phyloP scores from a whole-genome alignment of 2,797 vertebrate genomes.

The Arremon aurantiirostris region DNA sequence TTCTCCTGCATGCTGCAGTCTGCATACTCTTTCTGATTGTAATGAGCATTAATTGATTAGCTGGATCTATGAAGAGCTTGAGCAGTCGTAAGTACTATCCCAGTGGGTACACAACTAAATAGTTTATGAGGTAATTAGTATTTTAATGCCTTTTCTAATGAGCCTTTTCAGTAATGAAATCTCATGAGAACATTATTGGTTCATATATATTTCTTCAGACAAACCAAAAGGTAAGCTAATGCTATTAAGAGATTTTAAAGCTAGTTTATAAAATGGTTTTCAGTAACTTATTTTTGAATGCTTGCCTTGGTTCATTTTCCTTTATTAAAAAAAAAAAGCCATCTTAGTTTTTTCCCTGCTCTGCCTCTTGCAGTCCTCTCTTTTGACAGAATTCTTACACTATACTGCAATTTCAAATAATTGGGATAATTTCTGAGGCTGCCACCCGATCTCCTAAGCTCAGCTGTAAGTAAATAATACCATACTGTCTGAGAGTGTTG shows the following conservation, averaged over 20 bases:
- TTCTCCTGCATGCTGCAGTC: slow-evolving; percentile 70
- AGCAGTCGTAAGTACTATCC: slow-evolving; percentile 87
- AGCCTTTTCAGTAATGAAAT: slow-evolving; percentile 84
- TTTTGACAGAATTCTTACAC: slow-evolving; percentile 26
- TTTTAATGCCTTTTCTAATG: slow-evolving; percentile 91
- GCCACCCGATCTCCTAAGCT: slow-evolving; percentile 41
- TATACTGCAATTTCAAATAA: slow-evolving; percentile 49
- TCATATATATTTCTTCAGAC: slow-evolving; percentile 75
- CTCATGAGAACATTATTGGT: slow-evolving; percentile 76
- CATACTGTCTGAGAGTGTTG: slow-evolving; percentile 53
- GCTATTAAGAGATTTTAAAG: slow-evolving; percentile 60
- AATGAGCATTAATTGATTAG: slow-evolving; percentile 99
- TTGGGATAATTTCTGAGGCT: slow-evolving; percentile 56
- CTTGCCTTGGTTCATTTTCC: slow-evolving; percentile 6
- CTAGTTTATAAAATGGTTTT: slow-evolving; percentile 55
- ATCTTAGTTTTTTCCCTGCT: slow-evolving; percentile 3
- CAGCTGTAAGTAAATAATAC: slow-evolving; percentile 67
- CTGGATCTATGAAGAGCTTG: slow-evolving; percentile 85
- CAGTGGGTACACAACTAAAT: slow-evolving; percentile 89
- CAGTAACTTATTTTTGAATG: slow-evolving; percentile 62
- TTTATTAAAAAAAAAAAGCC: background rate
- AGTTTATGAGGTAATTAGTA: slow-evolving; percentile 96
- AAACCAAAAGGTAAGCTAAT: slow-evolving; percentile 66
- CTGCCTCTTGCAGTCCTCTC: background rate
- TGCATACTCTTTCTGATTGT: slow-evolving; percentile 76